These are phyloP conservation scores for Cyprinodon tularosa DNA, from an alignment of 2,113 vertebrate species.

Conservation along the genomic window DNA sequence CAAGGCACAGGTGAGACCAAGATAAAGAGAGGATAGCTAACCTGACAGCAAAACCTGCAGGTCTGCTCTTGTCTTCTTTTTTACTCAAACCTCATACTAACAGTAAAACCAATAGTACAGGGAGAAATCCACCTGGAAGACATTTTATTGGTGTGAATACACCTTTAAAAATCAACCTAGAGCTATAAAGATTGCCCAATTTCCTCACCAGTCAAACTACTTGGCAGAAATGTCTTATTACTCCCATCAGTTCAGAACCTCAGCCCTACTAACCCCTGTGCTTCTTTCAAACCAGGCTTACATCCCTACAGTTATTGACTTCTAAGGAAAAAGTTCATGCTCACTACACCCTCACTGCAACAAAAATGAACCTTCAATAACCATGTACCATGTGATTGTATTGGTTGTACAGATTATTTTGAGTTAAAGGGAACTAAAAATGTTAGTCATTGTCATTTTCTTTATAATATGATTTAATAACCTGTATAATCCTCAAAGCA, in stretches of 20 bases:
- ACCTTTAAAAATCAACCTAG: conserved; percentile 6
- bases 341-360: not conserved
- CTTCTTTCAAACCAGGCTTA: conserved; percentile 5
- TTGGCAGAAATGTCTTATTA: not conserved
- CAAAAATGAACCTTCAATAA: not conserved
- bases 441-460: no score
- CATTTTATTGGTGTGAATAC: conserved; percentile 20
- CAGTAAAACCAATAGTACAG: conserved; percentile 12
- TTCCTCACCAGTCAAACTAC: conserved; percentile 3
- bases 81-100: conserved; percentile 35
- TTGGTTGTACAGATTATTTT: not conserved
- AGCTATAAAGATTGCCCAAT: conserved; percentile 8
- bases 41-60: conserved; percentile 60
- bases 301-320: not conserved
- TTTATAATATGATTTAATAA: no score
- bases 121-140: conserved; percentile 22
- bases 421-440: not conserved
- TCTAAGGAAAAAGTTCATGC: not conserved
- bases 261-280: not conserved
- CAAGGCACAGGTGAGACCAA: conserved; percentile 65
- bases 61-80: conserved; percentile 48
- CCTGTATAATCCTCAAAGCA: no score
- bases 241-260: not conserved
- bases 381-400: not conserved
- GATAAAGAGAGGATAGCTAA: conserved; percentile 60